Conservation (phyloP, 2,888 invertebrate genomes). For the Miltochrista miniata region DNA sequence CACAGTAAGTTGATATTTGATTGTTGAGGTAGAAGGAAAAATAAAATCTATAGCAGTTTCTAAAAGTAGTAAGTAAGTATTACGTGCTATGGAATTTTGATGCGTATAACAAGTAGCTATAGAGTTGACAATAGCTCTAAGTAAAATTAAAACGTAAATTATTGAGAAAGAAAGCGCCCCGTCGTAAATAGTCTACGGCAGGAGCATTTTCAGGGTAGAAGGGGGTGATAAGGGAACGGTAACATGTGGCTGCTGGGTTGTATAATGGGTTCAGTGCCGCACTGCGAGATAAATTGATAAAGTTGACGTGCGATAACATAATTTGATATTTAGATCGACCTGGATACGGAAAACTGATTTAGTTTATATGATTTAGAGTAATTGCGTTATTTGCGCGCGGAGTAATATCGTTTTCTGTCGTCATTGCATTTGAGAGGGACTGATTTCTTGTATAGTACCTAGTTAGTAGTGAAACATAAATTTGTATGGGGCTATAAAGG, state of each 20-base stretch:
- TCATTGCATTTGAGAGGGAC: too few species aligned
- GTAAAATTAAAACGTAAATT: conserved; percentile 45
- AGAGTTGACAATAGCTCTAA: conserved; percentile 37
- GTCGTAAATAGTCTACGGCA: conserved; percentile 52
- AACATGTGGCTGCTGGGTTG: conserved; percentile 41
- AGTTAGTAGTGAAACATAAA: too few species aligned
- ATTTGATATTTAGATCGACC: conserved; percentile 33
- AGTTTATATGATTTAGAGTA: not conserved
- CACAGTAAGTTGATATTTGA: conserved; percentile 48
- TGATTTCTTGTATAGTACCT: too few species aligned
- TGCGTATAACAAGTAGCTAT: conserved; percentile 32
- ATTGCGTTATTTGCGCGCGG: not conserved
- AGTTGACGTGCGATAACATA: conserved; percentile 44
- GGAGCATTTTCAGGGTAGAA: conserved; percentile 48
- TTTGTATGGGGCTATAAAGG: too few species aligned
- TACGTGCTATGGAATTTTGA: conserved; percentile 32
- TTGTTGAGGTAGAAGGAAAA: conserved; percentile 30
- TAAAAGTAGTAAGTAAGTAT: conserved; percentile 37
- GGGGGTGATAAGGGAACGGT: conserved; percentile 18
- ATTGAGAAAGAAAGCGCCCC: conserved; percentile 45
- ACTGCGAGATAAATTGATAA: conserved; percentile 54
- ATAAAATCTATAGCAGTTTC: conserved; percentile 10
- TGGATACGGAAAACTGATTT: conserved; percentile 5
- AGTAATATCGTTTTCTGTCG: too few species aligned
- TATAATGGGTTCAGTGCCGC: conserved; percentile 39